These are phyloP conservation scores for Cenopis cana DNA, from an alignment of 2,888 invertebrate species.

Conservation along the genomic window DNA sequence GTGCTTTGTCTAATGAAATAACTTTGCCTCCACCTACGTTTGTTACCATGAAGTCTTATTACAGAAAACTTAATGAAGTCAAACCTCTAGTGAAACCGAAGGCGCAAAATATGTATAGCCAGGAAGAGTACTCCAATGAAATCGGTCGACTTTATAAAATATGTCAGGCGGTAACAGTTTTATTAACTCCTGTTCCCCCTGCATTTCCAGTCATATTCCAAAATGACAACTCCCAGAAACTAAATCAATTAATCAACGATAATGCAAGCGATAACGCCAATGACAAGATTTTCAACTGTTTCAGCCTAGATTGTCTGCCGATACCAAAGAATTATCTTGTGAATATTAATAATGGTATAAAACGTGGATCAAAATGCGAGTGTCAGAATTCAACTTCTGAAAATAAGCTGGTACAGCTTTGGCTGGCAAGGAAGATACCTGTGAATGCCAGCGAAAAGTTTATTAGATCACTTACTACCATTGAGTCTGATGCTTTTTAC, in stretches of 20 bases:
- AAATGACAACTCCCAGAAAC: background rate
- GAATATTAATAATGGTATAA: constrained; percentile 10
- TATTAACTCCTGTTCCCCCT: background rate
- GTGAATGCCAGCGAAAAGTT: background rate
- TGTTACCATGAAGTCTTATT: background rate
- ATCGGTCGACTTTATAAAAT: background rate
- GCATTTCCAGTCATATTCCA: background rate
- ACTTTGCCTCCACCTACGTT: background rate
- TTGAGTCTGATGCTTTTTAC: background rate
- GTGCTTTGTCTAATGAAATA: background rate
- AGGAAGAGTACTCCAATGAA: background rate
- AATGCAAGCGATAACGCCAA: background rate
- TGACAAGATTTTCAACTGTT: constrained; percentile 1
- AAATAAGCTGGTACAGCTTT: background rate
- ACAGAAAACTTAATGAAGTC: background rate
- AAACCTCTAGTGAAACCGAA: background rate
- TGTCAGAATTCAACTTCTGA: background rate
- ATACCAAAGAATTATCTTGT: background rate
- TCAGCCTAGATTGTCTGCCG: background rate
- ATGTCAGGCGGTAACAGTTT: background rate
- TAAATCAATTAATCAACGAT: constrained; percentile 4
- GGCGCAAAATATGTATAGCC: background rate
- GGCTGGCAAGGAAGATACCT: constrained; percentile 9
- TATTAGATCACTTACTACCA: background rate
- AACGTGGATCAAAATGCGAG: constrained; percentile 3